Base-by-base conservation (phyloP, 2,888 invertebrate species). In the Pterobdella sp. region DNA sequence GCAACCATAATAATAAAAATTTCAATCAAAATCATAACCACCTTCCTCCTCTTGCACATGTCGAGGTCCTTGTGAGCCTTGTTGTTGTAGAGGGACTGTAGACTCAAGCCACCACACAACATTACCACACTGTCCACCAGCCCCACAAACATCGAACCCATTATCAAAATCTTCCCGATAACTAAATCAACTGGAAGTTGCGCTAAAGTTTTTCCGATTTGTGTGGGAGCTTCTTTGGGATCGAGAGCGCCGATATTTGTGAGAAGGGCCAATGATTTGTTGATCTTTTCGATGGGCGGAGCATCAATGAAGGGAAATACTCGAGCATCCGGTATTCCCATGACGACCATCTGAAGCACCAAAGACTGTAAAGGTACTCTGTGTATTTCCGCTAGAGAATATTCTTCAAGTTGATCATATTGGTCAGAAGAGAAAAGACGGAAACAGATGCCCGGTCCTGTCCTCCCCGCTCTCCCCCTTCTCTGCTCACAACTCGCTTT, bases 401-500 rank as follows among this genome's bases (percentile, higher is more conserved):
- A 96, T 52, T 73, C 75, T 52, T 76, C 67, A 56, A 76, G 42
- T 10, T 42, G 65, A 29, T 70, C 35, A 42, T 76, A 76, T 34
- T 75, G 73, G 1, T 64, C 35, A 22, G 22, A 42, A 7, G 91
- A 89, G 84, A 84, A 86, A 49, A 86, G 80, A 18, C 97, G 88
- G 84, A 90, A 98, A 82, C 96, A 97, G 1, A 92, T 90, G 1
- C 97, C 97, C 0, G 97, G 96, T 1, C 97, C 93, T 81, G 85
- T 83, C 73, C 87, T 70, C 81, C 86, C 86, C 68, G 94, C 94
- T 79, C 96, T 88, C 14, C 97, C 97, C 84, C 94, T 94, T 72
- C 97, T 87, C 83, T 98, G 97, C 81, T 97, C 94, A 1, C 96
- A 94, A 80, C 93, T 94, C 0, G 97, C 96, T 85, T 93, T 89